Base-by-base conservation (phyloP, 1,140 invertebrate genomes). In the Pseudomyrmex pallidus region DNA sequence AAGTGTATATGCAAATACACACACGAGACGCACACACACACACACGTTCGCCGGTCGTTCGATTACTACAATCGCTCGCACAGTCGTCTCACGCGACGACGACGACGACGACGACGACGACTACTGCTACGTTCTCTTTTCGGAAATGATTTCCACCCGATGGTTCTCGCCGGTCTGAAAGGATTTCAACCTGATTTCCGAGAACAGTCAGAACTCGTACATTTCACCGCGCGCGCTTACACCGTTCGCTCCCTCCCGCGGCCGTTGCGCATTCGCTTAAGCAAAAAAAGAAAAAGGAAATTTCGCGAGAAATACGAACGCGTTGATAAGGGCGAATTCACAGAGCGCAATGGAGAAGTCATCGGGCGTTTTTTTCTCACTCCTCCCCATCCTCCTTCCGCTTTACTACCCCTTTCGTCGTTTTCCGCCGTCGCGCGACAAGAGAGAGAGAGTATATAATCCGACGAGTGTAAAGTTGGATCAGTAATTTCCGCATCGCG, bases 21-120 rank as follows among this genome's bases (percentile, higher is more conserved):
- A 25, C 25, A 56, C 63, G 44, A 25, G 25, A 54, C 10, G 10
- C n/a, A n/a, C 17, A 54, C 10, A 17, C n/a, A 25, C 25, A 15
- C 63, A 17, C 74, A 48, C 15, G 25, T 2, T 46, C 15, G 46
- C 7, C 85, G 78, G 76, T 90, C 84, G 84, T 84, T 82, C 86
- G 83, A 87, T 90, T 90, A 87, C 84, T 77, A 67, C 90, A 83
- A 87, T 90, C 85, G 87, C 82, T 72, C 87, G 85, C 85, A 56
- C 67, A 70, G 48, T 63, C 56, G 35, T 35, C 35, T 35, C 35
- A 35, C 35, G 35, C 35, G 35, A 35, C 35, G 35, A 35, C 35
- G 35, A 35, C 35, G 5, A 35, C 35, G 35, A 35, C 25, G 25
- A 22, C 20, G 1, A 25, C 25, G 2, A 25, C 25, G 2, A 25